Evolutionary conservation across 2,888 invertebrate genomes (phyloP), one percentile per base, ranked within the genome.

Genomic region (Nomada fucata): DNA sequence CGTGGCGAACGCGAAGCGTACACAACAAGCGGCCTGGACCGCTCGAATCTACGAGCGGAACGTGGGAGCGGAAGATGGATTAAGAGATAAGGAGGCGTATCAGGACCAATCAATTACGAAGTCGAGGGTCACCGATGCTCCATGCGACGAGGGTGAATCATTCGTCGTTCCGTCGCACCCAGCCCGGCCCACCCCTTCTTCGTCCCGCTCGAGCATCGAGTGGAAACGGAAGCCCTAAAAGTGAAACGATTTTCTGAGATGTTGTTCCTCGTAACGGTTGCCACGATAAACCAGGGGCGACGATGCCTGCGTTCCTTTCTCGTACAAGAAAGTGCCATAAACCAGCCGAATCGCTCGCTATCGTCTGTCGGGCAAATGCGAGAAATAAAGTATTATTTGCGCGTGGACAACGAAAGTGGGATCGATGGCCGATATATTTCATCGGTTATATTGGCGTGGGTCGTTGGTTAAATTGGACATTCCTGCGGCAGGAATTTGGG

Each of bases 81-180:
- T 92, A 91, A 89, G 88, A 91, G 91, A 92, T 92, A 92, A 92
- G 91, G 90, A 93, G 93, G 92, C 93, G 92, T 92, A 92, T 92
- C 93, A 90, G 89, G 91, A 91, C 90, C 92, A 92, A 93, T 93
- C 92, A 93, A 92, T 93, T 93, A 92, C 91, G 83, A 88, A 92
- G 92, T 92, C 91, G 91, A 91, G 90, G 90, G 90, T 78, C 70
- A 76, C 57, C 71, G 74, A 79, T 76, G 83, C 75, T 71, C 15
- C 61, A 59, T 60, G 68, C 71, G 60, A 18, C 72, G 29, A 50
- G 86, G 88, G 79, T 89, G 88, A 88, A 89, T 88, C 89, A 89
- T 78, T 83, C 83, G 69, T 72, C 64, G 72, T 73, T 77, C 50
- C 65, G 64, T 55, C 67, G 73, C 59, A 50, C 57, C 29, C 29